phyloP scores from a whole-genome alignment of 2,797 vertebrate genomes.

The Danio choprae region DNA sequence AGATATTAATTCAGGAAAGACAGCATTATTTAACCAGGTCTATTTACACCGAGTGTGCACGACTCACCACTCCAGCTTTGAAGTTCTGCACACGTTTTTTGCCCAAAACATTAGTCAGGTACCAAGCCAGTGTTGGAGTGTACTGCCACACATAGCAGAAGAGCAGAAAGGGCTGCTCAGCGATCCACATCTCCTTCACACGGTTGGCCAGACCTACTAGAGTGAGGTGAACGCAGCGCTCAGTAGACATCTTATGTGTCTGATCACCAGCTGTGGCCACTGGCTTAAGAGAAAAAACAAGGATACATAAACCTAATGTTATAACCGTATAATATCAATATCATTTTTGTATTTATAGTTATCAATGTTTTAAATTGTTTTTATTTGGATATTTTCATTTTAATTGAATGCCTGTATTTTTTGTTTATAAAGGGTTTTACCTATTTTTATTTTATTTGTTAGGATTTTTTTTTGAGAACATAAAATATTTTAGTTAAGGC shows the following conservation, averaged over 20 bases:
- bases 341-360: no score
- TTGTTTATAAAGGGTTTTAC: no score
- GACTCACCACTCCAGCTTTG: slow-evolving; percentile 87
- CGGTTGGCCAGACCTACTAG: slow-evolving; percentile 85
- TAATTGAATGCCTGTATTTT: no score
- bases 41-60: no score
- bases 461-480: no score
- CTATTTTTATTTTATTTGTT: no score
- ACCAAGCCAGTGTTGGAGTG: slow-evolving; percentile 84
- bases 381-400: no score
- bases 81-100: slow-evolving; percentile 89
- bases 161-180: slow-evolving; percentile 85
- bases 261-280: slow-evolving; percentile 73
- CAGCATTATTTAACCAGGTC: not conserved
- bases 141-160: slow-evolving; percentile 91
- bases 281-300: slow-evolving; percentile 67
- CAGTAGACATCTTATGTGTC: slow-evolving; percentile 88
- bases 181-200: slow-evolving; percentile 92
- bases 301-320: not conserved
- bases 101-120: slow-evolving; percentile 78
- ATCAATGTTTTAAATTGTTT: no score
- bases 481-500: not conserved
- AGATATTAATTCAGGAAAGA: not conserved
- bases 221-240: slow-evolving; percentile 86
- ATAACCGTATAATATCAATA: no score